A percentile compares a stretch with the other conserved stretches of the same genome.
phyloP scores from a whole-genome alignment of 2,113 vertebrate species.

The Oophaga pumilio region DNA sequence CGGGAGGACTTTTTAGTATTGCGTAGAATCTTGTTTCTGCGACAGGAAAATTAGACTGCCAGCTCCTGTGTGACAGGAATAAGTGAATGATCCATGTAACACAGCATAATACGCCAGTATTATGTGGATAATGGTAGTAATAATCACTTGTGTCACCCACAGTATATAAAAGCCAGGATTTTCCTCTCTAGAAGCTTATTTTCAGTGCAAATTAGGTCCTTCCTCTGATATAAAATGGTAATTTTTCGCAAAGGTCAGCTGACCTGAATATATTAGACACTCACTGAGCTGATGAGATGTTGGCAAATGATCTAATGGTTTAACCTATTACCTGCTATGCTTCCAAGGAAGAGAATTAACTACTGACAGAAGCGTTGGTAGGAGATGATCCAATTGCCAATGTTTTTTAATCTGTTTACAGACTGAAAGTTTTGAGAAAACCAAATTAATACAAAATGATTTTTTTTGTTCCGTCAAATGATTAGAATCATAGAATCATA shows the following conservation, averaged over 20 bases:
- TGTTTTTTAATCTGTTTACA: neutral
- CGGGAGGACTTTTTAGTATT: neutral
- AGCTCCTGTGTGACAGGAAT: conserved; percentile 2
- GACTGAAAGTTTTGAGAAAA: neutral
- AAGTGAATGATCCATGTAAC: neutral
- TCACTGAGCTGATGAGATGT: conserved; percentile 38
- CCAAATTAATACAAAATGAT: too few relatives aligned
- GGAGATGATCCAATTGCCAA: neutral
- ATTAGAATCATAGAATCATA: too few relatives aligned
- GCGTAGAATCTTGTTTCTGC: neutral
- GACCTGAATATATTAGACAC: conserved; percentile 32
- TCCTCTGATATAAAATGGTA: conserved; percentile 25
- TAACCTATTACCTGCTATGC: conserved; percentile 23
- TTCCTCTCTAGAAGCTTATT: neutral
- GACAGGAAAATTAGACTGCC: neutral
- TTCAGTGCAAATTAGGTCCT: conserved; percentile 5
- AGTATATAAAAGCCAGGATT: neutral
- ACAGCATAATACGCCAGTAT: conserved; percentile 7
- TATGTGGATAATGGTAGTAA: neutral
- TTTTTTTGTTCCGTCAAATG: neutral
- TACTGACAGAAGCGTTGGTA: neutral
- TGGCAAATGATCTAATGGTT: conserved; percentile 46
- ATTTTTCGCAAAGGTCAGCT: conserved; percentile 28
- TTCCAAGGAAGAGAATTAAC: neutral
- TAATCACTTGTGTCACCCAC: neutral